phyloP scores from a whole-genome alignment of 1,140 invertebrate species.

The Drosophila nannoptera region DNA sequence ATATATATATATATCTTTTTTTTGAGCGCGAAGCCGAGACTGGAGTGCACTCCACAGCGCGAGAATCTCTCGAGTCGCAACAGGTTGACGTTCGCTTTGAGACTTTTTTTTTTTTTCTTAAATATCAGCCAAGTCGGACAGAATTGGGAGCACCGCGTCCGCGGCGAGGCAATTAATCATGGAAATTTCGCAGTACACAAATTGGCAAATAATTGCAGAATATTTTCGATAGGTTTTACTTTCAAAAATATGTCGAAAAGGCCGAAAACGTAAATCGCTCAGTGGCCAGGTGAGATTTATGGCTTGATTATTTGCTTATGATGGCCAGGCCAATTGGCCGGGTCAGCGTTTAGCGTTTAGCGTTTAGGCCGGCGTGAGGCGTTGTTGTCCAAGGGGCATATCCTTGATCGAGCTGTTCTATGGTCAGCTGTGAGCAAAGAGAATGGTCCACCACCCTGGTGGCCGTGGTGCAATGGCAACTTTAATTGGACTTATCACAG shows the following conservation, averaged over 20 bases:
- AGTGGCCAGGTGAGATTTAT: slow-evolving; percentile 65
- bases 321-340: slow-evolving; percentile 42
- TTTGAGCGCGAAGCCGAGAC: slow-evolving; percentile 1
- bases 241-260: slow-evolving; percentile 64
- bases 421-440: too few species aligned
- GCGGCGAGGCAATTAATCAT: slow-evolving; percentile 61
- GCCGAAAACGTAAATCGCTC: slow-evolving; percentile 55
- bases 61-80: slow-evolving; percentile 45
- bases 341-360: too few species aligned
- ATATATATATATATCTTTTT: not conserved
- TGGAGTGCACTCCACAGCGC: slow-evolving; percentile 47
- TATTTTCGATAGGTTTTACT: slow-evolving; percentile 55
- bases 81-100: slow-evolving; percentile 44
- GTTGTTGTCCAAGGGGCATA: slow-evolving; percentile 11
- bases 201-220: slow-evolving; percentile 68
- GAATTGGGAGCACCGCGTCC: slow-evolving; percentile 35
- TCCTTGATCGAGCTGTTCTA: not conserved
- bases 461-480: slow-evolving; percentile 50
- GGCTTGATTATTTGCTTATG: slow-evolving; percentile 76
- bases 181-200: slow-evolving; percentile 54
- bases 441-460: not conserved
- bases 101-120: slow-evolving; percentile 27
- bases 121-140: slow-evolving; percentile 25
- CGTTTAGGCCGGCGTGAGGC: slow-evolving; percentile 43
- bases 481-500: slow-evolving; percentile 77